Conservation (phyloP, 2,888 invertebrate species). For the Mythimna pallens region DNA sequence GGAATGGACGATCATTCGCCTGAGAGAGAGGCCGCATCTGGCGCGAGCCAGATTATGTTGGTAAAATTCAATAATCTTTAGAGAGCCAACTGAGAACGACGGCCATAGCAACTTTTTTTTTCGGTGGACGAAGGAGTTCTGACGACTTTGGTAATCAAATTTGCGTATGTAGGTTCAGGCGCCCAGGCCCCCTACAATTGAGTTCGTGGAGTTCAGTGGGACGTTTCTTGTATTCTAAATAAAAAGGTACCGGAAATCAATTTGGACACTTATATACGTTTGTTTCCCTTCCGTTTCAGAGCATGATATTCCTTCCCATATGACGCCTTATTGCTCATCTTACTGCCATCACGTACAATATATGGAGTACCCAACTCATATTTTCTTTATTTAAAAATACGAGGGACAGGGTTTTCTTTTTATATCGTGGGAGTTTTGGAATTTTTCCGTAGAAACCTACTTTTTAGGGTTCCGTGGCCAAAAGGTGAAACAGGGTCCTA, state of each 20-base stretch:
- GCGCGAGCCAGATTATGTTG: conserved; percentile 83
- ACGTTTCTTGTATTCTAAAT: conserved; percentile 67
- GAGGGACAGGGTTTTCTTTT: not conserved
- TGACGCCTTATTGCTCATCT: conserved; percentile 47
- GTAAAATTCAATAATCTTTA: conserved; percentile 87
- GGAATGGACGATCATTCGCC: conserved; percentile 82
- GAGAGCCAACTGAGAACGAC: conserved; percentile 82
- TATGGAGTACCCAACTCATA: conserved; percentile 11
- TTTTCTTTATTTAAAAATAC: conserved; percentile 31
- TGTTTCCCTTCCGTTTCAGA: conserved; percentile 47
- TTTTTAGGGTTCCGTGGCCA: not conserved
- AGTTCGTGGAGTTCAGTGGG: conserved; percentile 54
- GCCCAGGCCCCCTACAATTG: conserved; percentile 59
- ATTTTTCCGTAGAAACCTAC: conserved; percentile 3
- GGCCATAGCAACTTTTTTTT: conserved; percentile 77
- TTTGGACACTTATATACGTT: conserved; percentile 47
- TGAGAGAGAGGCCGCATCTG: conserved; percentile 81
- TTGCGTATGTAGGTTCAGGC: conserved; percentile 68
- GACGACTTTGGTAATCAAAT: conserved; percentile 71
- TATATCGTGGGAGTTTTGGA: not conserved
- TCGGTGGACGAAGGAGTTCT: conserved; percentile 68
- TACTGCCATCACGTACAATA: conserved; percentile 33
- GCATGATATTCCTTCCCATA: conserved; percentile 47
- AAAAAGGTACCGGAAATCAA: conserved; percentile 58
- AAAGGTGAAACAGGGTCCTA: no score